Evolutionary conservation across 2,888 invertebrate species (phyloP).

Genomic region (Acronicta psi): DNA sequence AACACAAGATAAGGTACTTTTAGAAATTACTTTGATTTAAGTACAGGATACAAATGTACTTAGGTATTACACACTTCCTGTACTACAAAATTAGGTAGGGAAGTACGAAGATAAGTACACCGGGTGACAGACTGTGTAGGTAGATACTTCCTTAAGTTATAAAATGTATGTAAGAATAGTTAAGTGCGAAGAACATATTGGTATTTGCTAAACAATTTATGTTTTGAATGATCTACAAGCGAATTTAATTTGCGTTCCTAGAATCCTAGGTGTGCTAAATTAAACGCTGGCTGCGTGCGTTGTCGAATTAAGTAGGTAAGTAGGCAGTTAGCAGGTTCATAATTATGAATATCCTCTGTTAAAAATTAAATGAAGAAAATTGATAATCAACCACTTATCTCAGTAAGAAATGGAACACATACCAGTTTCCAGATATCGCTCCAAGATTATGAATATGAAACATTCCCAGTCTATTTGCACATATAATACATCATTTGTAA

Average conservation of each 20-base stretch:
- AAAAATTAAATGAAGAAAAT: conserved; percentile 8
- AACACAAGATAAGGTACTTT: conserved; percentile 16
- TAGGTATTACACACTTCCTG: conserved; percentile 43
- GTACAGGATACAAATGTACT: conserved; percentile 13
- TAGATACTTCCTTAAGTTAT: neutral
- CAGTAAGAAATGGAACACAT: conserved; percentile 51
- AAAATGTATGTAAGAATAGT: too few species aligned
- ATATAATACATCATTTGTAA: conserved; percentile 29
- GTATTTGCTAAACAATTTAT: too few species aligned
- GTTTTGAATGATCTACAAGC: conserved; percentile 1
- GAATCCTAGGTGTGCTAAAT: conserved; percentile 22
- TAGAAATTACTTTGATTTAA: conserved; percentile 7
- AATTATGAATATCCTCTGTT: conserved; percentile 17
- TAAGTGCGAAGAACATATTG: too few species aligned
- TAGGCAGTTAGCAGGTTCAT: conserved; percentile 11
- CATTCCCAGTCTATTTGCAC: conserved; percentile 50
- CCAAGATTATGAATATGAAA: conserved; percentile 40
- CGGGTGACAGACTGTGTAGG: neutral
- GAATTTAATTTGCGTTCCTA: conserved; percentile 8
- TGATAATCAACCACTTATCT: conserved; percentile 40
- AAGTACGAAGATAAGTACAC: neutral
- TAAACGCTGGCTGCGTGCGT: conserved; percentile 21
- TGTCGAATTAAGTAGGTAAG: conserved; percentile 14
- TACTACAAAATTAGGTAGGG: conserved; percentile 1
- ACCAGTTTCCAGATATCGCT: conserved; percentile 46